A percentile compares a stretch with the other conserved stretches of the same genome.
These are phyloP conservation scores for Eristalinus sepulchralis DNA, from an alignment of 2,888 invertebrate genomes.

Conservation along the genomic window DNA sequence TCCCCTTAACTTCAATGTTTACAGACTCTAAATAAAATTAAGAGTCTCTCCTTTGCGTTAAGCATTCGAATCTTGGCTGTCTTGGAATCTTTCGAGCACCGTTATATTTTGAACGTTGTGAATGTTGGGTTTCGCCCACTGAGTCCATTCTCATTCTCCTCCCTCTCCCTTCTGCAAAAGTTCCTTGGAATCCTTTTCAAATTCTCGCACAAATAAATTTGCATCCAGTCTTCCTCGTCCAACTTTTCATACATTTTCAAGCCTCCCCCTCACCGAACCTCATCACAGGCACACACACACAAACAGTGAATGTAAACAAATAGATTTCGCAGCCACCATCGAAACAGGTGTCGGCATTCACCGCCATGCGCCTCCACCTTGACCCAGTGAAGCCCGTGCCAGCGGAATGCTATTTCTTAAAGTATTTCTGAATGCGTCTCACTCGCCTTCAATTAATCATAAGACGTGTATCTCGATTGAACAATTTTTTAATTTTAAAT, in stretches of 20 bases:
- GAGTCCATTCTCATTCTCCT: too few relatives aligned
- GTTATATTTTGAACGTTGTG: too few relatives aligned
- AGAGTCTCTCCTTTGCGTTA: too few relatives aligned
- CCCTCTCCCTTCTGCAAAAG: neutral
- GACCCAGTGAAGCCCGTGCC: constrained; percentile 59
- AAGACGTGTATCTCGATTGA: constrained; percentile 11
- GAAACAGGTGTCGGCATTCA: constrained; percentile 47
- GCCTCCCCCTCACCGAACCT: neutral
- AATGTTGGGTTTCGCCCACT: too few relatives aligned
- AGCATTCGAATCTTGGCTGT: too few relatives aligned
- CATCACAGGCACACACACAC: neutral
- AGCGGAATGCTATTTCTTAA: constrained; percentile 21
- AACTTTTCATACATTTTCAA: neutral
- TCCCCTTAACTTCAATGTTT: too few relatives aligned
- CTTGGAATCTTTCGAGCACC: too few relatives aligned
- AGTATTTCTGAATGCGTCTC: neutral
- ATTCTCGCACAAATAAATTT: neutral
- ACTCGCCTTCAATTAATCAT: neutral
- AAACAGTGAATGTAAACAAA: neutral
- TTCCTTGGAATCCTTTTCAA: neutral
- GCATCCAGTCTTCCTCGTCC: neutral
- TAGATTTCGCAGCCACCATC: constrained; percentile 17
- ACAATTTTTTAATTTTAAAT: constrained; percentile 16
- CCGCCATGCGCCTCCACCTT: constrained; percentile 33
- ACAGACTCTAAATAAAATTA: too few relatives aligned